These are phyloP conservation scores for Pelmatolapia mariae DNA, from an alignment of 2,113 vertebrate genomes.

Conservation along the genomic window DNA sequence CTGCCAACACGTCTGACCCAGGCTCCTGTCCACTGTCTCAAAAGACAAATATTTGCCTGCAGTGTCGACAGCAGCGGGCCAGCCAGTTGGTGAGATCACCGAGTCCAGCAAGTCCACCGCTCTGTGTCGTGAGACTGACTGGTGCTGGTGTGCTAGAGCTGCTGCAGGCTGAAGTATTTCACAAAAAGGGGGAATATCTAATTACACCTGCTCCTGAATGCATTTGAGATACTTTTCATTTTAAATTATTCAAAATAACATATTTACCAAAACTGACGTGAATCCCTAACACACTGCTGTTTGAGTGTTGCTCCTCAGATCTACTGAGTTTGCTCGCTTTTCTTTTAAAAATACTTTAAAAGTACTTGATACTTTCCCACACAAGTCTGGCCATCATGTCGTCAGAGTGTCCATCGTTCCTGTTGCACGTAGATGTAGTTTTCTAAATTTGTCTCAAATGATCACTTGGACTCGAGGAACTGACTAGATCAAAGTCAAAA, in stretches of 20 bases:
- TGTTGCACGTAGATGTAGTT: background rate
- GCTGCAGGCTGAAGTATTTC: background rate
- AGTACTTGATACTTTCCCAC: background rate
- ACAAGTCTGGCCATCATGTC: background rate
- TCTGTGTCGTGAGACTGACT: background rate
- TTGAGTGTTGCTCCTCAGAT: background rate
- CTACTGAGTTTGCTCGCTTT: background rate
- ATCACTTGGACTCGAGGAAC: background rate
- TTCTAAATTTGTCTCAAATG: background rate
- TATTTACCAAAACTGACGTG: background rate
- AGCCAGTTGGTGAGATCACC: slow-evolving; percentile 8
- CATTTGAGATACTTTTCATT: background rate
- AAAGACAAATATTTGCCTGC: slow-evolving; percentile 63
- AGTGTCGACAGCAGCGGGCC: slow-evolving; percentile 30
- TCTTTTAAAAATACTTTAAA: background rate
- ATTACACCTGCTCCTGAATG: background rate
- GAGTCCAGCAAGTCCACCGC: background rate
- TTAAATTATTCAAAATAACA: background rate
- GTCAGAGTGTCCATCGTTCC: background rate
- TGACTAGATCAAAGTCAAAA: background rate
- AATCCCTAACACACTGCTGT: background rate
- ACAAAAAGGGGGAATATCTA: background rate
- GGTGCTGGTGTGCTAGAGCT: background rate
- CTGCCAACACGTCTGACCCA: slow-evolving; percentile 15
- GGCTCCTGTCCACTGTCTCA: slow-evolving; percentile 12